Evolutionary conservation across 1,140 invertebrate genomes (phyloP).

Genomic region (Sminthurides bifidus): DNA sequence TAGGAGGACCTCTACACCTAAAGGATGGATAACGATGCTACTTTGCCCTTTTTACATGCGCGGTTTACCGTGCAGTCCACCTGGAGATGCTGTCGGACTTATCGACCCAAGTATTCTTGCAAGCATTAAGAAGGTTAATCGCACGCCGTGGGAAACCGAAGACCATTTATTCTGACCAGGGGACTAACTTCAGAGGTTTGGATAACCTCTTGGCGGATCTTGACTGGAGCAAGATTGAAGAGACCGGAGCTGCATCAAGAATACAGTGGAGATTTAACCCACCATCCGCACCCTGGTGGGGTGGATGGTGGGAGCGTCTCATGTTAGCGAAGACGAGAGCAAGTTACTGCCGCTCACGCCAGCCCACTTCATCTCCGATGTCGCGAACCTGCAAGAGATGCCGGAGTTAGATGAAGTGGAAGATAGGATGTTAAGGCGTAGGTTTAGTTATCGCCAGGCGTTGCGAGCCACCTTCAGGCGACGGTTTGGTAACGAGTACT

Average conservation of each 20-base stretch:
- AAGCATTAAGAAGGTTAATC: conserved; percentile 30
- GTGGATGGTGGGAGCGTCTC: conserved; percentile 37
- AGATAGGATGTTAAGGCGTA: background rate
- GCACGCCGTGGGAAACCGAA: conserved; percentile 20
- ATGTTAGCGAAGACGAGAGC: conserved; percentile 30
- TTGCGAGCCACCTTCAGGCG: background rate
- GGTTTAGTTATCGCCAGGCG: background rate
- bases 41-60: conserved; percentile 37
- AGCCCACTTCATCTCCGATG: conserved; percentile 27
- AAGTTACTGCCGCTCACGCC: conserved; percentile 32
- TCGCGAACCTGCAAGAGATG: background rate
- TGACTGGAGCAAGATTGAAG: conserved; percentile 19
- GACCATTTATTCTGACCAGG: conserved; percentile 32
- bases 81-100: conserved; percentile 30
- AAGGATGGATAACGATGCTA: conserved; percentile 33
- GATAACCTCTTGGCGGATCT: conserved; percentile 22
- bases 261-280: conserved; percentile 37
- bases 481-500: too few relatives aligned
- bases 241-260: conserved; percentile 10
- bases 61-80: conserved; percentile 34
- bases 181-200: conserved; percentile 34
- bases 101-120: conserved; percentile 30
- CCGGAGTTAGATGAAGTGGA: conserved; percentile 7
- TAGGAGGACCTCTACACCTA: conserved; percentile 33
- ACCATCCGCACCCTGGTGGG: conserved; percentile 38